These are phyloP conservation scores for Sarcophaga peregrina DNA, from an alignment of 1,140 invertebrate genomes.

Conservation along the genomic window DNA sequence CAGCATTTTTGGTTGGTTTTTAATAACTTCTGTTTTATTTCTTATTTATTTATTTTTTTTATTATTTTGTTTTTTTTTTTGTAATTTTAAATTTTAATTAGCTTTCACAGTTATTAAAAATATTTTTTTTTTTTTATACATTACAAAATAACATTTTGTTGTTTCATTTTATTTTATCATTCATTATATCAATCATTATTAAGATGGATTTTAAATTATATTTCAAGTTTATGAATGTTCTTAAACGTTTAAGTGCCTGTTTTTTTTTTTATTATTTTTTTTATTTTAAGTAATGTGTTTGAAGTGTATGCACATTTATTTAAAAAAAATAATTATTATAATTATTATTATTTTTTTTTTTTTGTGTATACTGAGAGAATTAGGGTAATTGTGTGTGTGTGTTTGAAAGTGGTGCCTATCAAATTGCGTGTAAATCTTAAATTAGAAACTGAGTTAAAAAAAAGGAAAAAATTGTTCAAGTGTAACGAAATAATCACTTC, in stretches of 20 bases:
- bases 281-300: not conserved
- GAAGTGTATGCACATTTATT: constrained; percentile 21
- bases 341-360: constrained; percentile 20
- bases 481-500: too few relatives aligned
- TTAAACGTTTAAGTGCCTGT: not conserved
- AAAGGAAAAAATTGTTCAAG: too few relatives aligned
- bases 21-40: constrained; percentile 42
- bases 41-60: constrained; percentile 49
- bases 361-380: not conserved
- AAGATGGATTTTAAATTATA: constrained; percentile 16
- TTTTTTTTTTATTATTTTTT: not conserved
- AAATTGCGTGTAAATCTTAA: too few relatives aligned
- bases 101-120: constrained; percentile 67
- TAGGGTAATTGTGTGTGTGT: not conserved
- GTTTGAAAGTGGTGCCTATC: not conserved
- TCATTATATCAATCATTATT: constrained; percentile 32
- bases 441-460: too few relatives aligned
- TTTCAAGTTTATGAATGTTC: not conserved
- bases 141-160: constrained; percentile 64
- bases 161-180: constrained; percentile 34
- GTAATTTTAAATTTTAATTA: constrained; percentile 65
- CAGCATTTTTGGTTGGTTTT: constrained; percentile 43
- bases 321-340: constrained; percentile 8
- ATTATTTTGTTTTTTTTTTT: constrained; percentile 48
- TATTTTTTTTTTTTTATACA: constrained; percentile 61